Base-by-base conservation (phyloP, 2,113 vertebrate species). In the Zosterops borbonicus region DNA sequence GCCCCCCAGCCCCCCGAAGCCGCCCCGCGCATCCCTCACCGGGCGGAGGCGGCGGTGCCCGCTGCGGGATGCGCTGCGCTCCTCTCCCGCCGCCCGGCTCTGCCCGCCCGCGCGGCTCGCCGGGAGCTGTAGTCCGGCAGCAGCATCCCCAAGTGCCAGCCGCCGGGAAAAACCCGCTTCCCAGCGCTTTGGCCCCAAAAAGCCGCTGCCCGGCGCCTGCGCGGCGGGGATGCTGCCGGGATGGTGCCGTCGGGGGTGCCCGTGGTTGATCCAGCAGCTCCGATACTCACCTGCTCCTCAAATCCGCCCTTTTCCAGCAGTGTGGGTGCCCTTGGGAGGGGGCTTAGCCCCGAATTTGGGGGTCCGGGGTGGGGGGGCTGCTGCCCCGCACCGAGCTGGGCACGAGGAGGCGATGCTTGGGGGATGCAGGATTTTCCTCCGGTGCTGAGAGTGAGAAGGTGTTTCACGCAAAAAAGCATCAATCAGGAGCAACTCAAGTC, bases 61-160 rank as follows among this genome's bases (percentile, higher is more conserved):
- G 71, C 28, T 86, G 77, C 62, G 84, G 91, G 83, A 58, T 63
- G 73, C 58, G 58, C 82, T 52, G 77, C 67, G 89, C 68, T 83
- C 85, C 24, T 53, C 91, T 85, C 74, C 79, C 71, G 44, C 82
- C 55, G 35, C 74, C 71, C 76, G 44, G 37, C 74, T 19, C 91
- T 53, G 46, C 92, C 89, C 69, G 71, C 95, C 56, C 93, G 95
- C 95, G 49, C 84, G 22, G 93, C 23, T 4, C 58, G 84, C 68
- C 85, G 95, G 95, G 95, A 95, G 84, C 88, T 91, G 95, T 89
- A 96, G 95, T 95, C 87, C 79, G 35, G 60, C 24, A 9, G 11
- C 39, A 10, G 33, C 76, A 24, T 24, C 89, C 33, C 13, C 3
- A 2, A 15, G 20, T 0, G 7, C n/a, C 5, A 24, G 15, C 24